These are phyloP conservation scores for Myiozetetes cayanensis DNA, from an alignment of 2,113 vertebrate genomes.

Conservation along the genomic window DNA sequence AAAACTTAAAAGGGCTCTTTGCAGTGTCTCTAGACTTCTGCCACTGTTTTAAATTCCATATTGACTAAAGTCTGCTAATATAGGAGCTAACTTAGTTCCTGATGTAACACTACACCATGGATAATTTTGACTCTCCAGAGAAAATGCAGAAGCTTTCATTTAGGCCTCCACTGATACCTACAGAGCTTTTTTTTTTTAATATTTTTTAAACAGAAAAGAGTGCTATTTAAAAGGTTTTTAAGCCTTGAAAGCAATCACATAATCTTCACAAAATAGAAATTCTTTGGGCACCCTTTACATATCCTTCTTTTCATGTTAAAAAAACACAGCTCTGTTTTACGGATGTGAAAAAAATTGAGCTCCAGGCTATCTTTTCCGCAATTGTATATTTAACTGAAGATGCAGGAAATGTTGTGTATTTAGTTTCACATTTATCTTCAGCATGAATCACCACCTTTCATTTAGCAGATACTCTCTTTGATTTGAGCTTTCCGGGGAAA, in stretches of 20 bases:
- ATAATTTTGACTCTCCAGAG: background rate
- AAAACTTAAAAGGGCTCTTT: background rate
- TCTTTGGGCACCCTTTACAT: background rate
- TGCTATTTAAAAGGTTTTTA: slow-evolving; percentile 1
- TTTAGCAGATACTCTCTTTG: background rate
- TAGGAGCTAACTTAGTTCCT: background rate
- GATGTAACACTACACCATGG: background rate
- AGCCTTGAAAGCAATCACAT: background rate
- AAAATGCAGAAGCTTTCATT: background rate
- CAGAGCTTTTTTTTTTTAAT: background rate
- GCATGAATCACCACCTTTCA: background rate
- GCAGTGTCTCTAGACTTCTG: background rate
- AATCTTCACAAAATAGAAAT: background rate
- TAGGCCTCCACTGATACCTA: background rate
- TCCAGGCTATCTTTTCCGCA: background rate
- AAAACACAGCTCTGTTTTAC: background rate
- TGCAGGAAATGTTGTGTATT: background rate
- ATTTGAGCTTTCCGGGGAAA: background rate
- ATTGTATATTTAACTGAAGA: background rate
- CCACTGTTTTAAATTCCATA: background rate
- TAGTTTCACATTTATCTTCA: slow-evolving; percentile 36
- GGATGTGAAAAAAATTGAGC: background rate
- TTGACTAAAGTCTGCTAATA: background rate
- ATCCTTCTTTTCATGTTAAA: background rate
- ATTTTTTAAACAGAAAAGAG: background rate